Percentiles rank a stretch among this genome's conserved stretches.
These are phyloP conservation scores for Larimichthys polyactis DNA, from an alignment of 2,113 vertebrate species.

Conservation along the genomic window DNA sequence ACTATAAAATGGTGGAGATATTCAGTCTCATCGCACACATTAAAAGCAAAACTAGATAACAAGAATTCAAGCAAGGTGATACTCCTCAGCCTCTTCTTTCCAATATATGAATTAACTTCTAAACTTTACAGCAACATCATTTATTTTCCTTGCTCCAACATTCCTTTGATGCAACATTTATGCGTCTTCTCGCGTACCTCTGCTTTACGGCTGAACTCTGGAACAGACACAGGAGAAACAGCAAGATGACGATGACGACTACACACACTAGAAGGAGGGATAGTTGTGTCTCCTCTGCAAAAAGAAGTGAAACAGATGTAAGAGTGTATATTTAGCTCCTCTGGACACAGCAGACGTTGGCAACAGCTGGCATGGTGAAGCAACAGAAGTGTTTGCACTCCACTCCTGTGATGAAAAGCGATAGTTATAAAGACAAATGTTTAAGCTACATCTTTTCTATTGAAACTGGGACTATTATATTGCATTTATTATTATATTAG, in stretches of 20 bases:
- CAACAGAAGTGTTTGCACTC: background rate
- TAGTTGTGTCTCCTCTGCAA: conserved; percentile 27
- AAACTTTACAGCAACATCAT: too few species aligned
- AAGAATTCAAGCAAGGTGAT: too few species aligned
- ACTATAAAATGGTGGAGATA: too few species aligned
- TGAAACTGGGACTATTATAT: too few species aligned
- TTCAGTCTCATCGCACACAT: too few species aligned
- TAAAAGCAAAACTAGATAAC: too few species aligned
- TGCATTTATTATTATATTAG: too few species aligned
- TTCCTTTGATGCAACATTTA: background rate
- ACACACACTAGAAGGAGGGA: background rate
- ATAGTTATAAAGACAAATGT: too few species aligned
- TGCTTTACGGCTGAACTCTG: conserved; percentile 64
- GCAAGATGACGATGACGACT: accelerated
- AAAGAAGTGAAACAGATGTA: conserved; percentile 17
- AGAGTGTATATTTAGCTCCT: background rate
- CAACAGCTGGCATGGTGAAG: background rate
- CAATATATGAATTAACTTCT: too few species aligned
- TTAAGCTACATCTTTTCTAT: too few species aligned
- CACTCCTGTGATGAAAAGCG: too few species aligned
- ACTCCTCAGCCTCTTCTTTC: too few species aligned
- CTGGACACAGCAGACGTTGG: background rate
- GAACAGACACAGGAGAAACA: conserved; percentile 51
- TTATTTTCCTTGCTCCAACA: background rate
- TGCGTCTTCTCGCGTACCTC: conserved; percentile 65